Evolutionary conservation across 2,888 invertebrate species (phyloP).

Genomic region (Patella caerulea): DNA sequence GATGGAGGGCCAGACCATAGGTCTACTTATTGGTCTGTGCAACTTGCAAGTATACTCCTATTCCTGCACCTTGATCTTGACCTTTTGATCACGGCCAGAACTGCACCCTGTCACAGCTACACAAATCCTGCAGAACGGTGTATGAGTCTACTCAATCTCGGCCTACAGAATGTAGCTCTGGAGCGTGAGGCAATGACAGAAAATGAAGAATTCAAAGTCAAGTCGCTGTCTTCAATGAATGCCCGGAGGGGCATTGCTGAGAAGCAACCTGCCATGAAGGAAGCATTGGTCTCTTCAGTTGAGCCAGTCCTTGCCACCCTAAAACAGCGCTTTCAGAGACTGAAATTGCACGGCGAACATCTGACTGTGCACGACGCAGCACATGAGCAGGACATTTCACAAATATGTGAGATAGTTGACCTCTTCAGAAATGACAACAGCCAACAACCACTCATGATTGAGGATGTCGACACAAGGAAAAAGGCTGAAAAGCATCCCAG

Average conservation of each 20-base stretch:
- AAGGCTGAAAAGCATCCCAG: too few relatives aligned
- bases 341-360: too few relatives aligned
- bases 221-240: constrained; percentile 10
- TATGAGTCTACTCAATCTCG: constrained; percentile 18
- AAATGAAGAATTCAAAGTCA: constrained; percentile 10
- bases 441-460: too few relatives aligned
- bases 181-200: constrained; percentile 14
- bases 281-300: not conserved
- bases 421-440: too few relatives aligned
- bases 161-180: constrained; percentile 22
- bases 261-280: constrained; percentile 9
- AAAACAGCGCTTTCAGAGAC: constrained; percentile 11
- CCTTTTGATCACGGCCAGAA: constrained; percentile 17
- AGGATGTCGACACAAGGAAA: too few relatives aligned
- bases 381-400: too few relatives aligned
- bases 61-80: constrained; percentile 23
- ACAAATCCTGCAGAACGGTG: constrained; percentile 19
- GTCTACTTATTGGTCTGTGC: constrained; percentile 18
- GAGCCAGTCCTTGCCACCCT: constrained; percentile 2
- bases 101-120: constrained; percentile 18
- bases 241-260: not conserved
- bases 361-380: too few relatives aligned
- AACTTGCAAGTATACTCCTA: constrained; percentile 12
- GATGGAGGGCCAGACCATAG: constrained; percentile 27
- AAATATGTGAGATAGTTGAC: too few relatives aligned